Conservation (phyloP, 2,113 vertebrate species). For the Sardina pilchardus region DNA sequence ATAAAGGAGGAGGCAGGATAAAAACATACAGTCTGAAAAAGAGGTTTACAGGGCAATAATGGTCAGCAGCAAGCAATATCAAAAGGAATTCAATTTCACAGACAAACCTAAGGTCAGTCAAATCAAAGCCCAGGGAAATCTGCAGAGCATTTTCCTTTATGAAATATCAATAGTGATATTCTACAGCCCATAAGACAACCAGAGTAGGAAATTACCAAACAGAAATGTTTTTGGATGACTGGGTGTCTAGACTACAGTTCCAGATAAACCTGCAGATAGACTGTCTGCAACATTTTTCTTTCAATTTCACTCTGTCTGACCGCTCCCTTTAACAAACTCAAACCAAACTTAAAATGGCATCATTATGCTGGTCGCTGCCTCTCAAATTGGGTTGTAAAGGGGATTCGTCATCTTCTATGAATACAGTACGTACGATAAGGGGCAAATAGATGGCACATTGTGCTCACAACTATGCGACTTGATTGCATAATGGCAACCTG, state of each 20-base stretch:
- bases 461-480: conserved; percentile 36
- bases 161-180: neutral
- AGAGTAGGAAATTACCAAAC: neutral
- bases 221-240: neutral
- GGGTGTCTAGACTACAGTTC: neutral
- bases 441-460: conserved; percentile 29
- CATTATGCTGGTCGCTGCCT: neutral
- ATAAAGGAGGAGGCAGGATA: neutral
- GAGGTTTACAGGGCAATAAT: neutral
- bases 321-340: neutral
- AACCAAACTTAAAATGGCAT: neutral
- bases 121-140: neutral
- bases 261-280: neutral
- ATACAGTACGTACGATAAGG: conserved; percentile 21
- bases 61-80: neutral
- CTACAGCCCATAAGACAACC: neutral
- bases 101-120: neutral
- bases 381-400: neutral
- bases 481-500: conserved; percentile 51
- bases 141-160: neutral
- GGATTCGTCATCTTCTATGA: conserved; percentile 11
- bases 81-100: conserved; percentile 11
- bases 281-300: neutral
- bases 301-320: neutral
- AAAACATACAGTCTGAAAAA: neutral